Percentiles rank a stretch among this genome's conserved stretches.
Conservation (phyloP, 1,140 invertebrate genomes). For the Babylonia areolata region DNA sequence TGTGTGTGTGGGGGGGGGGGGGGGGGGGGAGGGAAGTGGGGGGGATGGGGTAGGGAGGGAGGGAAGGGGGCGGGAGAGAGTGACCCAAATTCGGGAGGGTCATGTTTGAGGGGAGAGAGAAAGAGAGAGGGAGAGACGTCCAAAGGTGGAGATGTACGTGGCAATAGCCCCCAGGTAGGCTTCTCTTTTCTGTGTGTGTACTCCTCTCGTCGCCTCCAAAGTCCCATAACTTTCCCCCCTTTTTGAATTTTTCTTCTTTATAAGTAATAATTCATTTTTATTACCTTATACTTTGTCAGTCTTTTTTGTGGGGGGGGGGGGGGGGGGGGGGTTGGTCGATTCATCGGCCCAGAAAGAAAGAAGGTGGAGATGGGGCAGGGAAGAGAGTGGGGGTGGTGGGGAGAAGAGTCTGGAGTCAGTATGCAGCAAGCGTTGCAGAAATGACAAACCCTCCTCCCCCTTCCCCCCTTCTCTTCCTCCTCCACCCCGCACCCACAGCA, state of each 20-base stretch:
- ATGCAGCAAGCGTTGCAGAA: neutral
- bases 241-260: no score
- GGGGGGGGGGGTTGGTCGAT: neutral
- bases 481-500: neutral
- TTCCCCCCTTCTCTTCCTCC: neutral
- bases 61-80: neutral
- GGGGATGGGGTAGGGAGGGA: no score
- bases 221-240: no score
- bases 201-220: neutral
- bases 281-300: no score
- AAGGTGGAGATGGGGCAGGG: no score
- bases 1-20: neutral
- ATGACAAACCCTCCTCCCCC: neutral
- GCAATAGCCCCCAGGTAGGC: neutral
- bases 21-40: neutral
- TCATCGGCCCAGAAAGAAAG: neutral
- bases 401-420: neutral
- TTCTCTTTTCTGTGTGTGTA: neutral
- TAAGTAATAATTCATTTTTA: no score
- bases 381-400: no score
- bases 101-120: neutral
- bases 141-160: neutral
- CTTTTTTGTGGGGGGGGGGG: no score
- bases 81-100: slow-evolving; percentile 8
- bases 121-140: no score